Percentiles rank a stretch among this genome's conserved stretches.
phyloP scores from a whole-genome alignment of 2,888 invertebrate genomes.

The Hyalella azteca region DNA sequence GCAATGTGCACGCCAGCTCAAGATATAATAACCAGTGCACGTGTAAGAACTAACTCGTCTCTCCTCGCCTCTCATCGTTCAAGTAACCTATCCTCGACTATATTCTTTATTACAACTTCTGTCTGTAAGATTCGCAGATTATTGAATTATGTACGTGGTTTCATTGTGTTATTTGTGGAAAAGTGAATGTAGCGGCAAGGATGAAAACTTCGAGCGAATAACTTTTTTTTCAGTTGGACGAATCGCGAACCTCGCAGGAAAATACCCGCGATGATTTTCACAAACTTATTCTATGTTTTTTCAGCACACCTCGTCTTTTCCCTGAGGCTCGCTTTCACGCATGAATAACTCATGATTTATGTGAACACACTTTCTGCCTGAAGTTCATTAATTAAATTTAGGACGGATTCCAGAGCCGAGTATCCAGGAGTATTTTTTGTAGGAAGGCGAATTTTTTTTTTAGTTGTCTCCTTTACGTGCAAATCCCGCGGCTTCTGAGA shows the following conservation, averaged over 20 bases:
- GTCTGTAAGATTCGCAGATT: no score
- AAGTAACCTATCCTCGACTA: no score
- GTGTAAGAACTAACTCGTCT: no score
- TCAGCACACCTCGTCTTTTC: background rate
- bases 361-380: background rate
- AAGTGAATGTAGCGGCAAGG: background rate
- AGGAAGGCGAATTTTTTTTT: background rate
- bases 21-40: no score
- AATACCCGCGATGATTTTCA: background rate
- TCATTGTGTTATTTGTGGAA: background rate
- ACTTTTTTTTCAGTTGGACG: background rate
- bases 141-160: no score
- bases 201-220: background rate
- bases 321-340: background rate
- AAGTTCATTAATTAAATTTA: slow-evolving; percentile 8
- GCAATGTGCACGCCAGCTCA: no score
- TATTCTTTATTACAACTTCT: no score
- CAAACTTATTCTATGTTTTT: background rate
- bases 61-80: no score
- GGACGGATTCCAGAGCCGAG: background rate
- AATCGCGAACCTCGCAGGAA: background rate
- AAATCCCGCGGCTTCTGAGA: no score
- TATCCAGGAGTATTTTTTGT: background rate
- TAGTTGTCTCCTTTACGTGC: no score
- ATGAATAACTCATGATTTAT: background rate